phyloP scores from a whole-genome alignment of 2,113 vertebrate species.

The Triplophysa dalaica region DNA sequence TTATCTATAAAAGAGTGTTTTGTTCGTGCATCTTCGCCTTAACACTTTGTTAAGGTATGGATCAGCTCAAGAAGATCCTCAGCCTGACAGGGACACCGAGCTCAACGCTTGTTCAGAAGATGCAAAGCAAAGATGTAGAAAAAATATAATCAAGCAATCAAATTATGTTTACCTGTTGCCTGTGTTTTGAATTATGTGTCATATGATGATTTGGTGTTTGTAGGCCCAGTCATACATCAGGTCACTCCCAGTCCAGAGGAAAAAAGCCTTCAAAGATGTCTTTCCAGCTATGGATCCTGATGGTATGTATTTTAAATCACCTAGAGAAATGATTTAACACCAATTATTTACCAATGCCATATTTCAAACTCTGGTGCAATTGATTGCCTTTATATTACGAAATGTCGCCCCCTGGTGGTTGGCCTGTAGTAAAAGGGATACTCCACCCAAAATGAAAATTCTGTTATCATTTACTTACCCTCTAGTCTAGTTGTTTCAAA shows the following conservation, averaged over 20 bases:
- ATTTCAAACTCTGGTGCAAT: background rate
- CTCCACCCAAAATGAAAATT: too few species aligned
- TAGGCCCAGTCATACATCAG: conserved; percentile 76
- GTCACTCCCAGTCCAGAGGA: conserved; percentile 73
- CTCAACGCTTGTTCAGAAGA: conserved; percentile 71
- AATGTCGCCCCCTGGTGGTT: background rate
- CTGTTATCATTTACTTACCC: too few species aligned
- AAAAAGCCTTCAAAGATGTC: conserved; percentile 74
- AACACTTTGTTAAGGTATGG: conserved; percentile 70
- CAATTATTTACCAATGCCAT: too few species aligned
- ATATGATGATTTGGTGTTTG: conserved; percentile 16
- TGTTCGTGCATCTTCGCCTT: conserved; percentile 48
- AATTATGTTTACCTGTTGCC: background rate
- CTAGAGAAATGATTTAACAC: background rate
- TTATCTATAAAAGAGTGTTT: background rate
- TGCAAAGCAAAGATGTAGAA: conserved; percentile 80
- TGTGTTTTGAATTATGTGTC: background rate
- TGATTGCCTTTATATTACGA: background rate
- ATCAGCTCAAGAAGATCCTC: conserved; percentile 80
- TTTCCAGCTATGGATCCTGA: conserved; percentile 69
- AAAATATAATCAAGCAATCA: background rate
- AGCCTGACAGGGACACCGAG: conserved; percentile 74
- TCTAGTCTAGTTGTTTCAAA: too few species aligned
- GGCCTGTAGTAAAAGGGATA: too few species aligned
- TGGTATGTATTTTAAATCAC: conserved; percentile 46